Conservation (phyloP, 2,888 invertebrate genomes). For the Cephus nigrinus region DNA sequence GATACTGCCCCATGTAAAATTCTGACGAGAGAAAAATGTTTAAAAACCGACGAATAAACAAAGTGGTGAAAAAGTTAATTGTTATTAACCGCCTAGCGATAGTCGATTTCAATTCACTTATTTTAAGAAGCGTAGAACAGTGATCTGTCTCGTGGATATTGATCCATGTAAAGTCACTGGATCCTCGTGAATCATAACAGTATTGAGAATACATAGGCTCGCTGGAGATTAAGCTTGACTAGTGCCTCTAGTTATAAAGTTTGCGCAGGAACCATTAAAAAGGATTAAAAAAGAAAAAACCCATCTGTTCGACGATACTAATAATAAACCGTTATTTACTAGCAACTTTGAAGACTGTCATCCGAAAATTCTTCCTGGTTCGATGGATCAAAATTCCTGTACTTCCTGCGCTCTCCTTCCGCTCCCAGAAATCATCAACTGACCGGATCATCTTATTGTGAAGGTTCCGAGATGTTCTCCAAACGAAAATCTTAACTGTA, state of each 20-base stretch:
- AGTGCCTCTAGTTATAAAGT: conserved; percentile 60
- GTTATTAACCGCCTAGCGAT: background rate
- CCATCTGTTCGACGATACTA: conserved; percentile 43
- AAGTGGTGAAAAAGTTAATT: background rate
- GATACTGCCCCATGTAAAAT: background rate
- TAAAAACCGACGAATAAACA: background rate
- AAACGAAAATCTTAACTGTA: background rate
- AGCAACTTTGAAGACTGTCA: background rate
- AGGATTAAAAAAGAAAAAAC: conserved; percentile 28
- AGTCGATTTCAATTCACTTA: conserved; percentile 28
- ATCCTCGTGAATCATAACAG: conserved; percentile 38
- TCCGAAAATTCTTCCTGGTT: background rate
- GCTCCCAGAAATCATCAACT: background rate
- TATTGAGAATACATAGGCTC: conserved; percentile 37
- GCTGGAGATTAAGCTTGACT: conserved; percentile 57
- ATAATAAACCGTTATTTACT: conserved; percentile 53
- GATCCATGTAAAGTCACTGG: background rate
- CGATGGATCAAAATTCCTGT: background rate
- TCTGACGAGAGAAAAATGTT: background rate
- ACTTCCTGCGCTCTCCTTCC: no score
- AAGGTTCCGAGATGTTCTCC: background rate
- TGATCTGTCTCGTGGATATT: background rate
- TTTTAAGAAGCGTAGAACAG: conserved; percentile 15
- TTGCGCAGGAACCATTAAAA: background rate
- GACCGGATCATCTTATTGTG: background rate